Evolutionary conservation across 2,113 vertebrate species (phyloP).

Genomic region (Pteropus alecto): DNA sequence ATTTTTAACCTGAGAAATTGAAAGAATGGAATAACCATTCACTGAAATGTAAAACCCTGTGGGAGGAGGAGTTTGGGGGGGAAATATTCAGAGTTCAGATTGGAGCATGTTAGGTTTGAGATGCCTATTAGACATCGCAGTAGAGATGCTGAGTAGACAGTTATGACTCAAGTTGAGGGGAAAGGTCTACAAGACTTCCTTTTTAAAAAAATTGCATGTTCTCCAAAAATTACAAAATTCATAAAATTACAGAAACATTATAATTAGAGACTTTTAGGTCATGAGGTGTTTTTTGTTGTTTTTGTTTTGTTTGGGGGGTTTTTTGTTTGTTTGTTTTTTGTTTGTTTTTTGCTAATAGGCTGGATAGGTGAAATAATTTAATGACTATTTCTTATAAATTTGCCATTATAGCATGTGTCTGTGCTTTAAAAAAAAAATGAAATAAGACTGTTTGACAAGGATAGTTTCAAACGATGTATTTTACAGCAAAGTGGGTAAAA

Average conservation of each 20-base stretch:
- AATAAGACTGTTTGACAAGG: not conserved
- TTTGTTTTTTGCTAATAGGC: not conserved
- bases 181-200: not conserved
- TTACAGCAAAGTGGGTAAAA: not conserved
- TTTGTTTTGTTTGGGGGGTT: too few relatives aligned
- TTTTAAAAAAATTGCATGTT: not conserved
- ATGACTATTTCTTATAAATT: not conserved
- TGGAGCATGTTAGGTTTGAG: too few relatives aligned
- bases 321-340: too few relatives aligned
- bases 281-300: not conserved
- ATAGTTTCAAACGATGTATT: not conserved
- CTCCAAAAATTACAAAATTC: not conserved
- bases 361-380: not conserved
- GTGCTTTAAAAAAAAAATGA: not conserved
- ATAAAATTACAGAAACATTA: not conserved
- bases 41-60: not conserved
- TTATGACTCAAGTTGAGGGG: not conserved
- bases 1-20: not conserved
- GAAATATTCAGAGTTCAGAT: not conserved
- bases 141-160: not conserved
- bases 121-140: not conserved
- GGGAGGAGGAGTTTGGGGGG: not conserved
- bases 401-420: not conserved
- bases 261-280: not conserved
- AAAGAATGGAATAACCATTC: not conserved